Evolutionary conservation across 2,113 vertebrate species (phyloP).

Genomic region (Thalassarche chlororhynchos): DNA sequence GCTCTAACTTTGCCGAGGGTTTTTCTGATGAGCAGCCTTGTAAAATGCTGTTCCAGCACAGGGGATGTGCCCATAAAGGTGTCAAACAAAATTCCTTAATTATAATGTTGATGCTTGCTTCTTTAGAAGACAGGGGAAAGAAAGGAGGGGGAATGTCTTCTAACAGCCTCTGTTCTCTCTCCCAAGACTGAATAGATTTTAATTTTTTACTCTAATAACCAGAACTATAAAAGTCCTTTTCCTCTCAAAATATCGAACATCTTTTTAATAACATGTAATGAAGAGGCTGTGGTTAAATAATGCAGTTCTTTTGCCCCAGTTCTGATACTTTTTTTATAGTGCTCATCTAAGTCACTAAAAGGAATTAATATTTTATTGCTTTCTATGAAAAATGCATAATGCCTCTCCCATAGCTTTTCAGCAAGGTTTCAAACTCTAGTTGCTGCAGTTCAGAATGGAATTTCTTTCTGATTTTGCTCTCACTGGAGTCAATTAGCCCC

Average conservation of each 20-base stretch:
- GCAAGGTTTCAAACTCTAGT: background rate
- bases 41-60: background rate
- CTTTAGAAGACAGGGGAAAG: background rate
- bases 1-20: background rate
- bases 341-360: slow-evolving; percentile 49
- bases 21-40: background rate
- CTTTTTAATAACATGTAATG: slow-evolving; percentile 42
- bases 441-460: background rate
- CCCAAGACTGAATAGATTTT: background rate
- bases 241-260: background rate
- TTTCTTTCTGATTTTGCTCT: background rate
- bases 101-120: background rate
- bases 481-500: background rate
- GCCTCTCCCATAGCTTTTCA: slow-evolving; percentile 1
- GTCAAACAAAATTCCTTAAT: background rate
- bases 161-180: background rate
- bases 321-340: slow-evolving; percentile 1
- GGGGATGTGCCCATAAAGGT: background rate
- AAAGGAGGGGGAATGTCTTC: background rate
- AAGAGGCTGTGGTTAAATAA: slow-evolving; percentile 58
- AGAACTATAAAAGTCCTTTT: slow-evolving; percentile 6
- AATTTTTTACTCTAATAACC: slow-evolving; percentile 9
- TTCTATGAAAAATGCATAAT: slow-evolving; percentile 67
- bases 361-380: slow-evolving; percentile 66
- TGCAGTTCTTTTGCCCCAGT: slow-evolving; percentile 12